Evolutionary conservation across 2,888 invertebrate species (phyloP).

Genomic region (Lepidocyrtoides sp.): DNA sequence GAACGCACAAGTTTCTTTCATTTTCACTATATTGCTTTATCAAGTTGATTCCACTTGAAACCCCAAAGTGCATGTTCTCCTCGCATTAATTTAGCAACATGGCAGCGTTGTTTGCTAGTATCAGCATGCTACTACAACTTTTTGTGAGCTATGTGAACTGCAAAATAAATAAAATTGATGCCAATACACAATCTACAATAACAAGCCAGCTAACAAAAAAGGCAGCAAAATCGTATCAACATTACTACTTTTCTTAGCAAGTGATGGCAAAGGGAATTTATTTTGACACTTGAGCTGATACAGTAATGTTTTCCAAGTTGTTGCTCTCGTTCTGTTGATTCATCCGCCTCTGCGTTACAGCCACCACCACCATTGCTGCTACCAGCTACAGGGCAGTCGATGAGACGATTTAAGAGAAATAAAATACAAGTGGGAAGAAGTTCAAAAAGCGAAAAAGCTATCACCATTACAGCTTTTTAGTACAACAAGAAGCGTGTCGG

Average conservation of each 20-base stretch:
- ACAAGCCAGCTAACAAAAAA: neutral
- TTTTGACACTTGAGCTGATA: constrained; percentile 75
- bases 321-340: constrained; percentile 47
- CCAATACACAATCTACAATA: neutral
- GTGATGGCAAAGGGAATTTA: constrained; percentile 72
- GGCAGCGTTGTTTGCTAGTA: no score
- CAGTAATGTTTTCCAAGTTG: constrained; percentile 40
- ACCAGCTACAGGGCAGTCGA: constrained; percentile 36
- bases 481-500: constrained; percentile 28
- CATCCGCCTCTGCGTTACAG: no score
- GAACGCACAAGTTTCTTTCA: constrained; percentile 51
- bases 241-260: constrained; percentile 63
- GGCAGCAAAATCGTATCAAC: constrained; percentile 12
- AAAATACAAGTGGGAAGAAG: constrained; percentile 31
- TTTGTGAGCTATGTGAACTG: no score
- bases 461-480: constrained; percentile 46
- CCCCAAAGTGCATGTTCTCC: constrained; percentile 76
- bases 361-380: no score
- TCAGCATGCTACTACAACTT: no score
- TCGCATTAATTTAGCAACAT: constrained; percentile 66
- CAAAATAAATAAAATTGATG: constrained; percentile 9
- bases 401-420: constrained; percentile 70
- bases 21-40: constrained; percentile 70
- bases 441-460: constrained; percentile 50
- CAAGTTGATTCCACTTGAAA: constrained; percentile 69